phyloP scores from a whole-genome alignment of 2,113 vertebrate genomes.

The Colaptes auratus region DNA sequence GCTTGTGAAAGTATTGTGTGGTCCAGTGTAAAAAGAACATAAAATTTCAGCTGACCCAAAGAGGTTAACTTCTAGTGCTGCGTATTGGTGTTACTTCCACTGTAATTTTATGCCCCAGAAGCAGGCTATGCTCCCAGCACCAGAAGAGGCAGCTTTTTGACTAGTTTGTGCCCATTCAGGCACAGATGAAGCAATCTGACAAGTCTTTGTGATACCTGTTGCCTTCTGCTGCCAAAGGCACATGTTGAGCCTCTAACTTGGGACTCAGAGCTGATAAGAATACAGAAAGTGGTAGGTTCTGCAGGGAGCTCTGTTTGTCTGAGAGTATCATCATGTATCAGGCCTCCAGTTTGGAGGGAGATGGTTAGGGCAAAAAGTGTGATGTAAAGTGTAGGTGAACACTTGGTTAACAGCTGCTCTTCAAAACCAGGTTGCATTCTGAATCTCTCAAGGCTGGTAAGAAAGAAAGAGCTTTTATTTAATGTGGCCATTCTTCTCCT shows the following conservation, averaged over 20 bases:
- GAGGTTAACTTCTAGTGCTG: background rate
- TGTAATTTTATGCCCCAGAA: background rate
- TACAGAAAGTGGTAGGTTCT: background rate
- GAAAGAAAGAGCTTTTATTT: no score
- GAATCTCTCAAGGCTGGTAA: background rate
- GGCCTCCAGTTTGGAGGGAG: slow-evolving; percentile 16
- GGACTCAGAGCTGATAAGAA: background rate
- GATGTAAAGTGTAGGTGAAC: background rate
- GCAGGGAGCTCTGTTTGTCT: background rate
- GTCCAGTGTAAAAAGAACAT: background rate
- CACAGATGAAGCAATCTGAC: background rate
- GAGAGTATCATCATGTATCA: background rate
- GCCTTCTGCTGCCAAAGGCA: background rate
- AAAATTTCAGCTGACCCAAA: background rate
- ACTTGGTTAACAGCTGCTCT: background rate
- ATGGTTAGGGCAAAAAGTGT: background rate
- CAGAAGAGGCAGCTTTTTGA: background rate
- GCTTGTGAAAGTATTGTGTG: no score
- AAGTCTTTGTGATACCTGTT: background rate
- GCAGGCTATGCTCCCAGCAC: background rate
- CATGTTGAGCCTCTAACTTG: background rate
- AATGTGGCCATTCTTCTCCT: fast-evolving
- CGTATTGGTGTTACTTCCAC: background rate
- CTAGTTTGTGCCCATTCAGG: background rate
- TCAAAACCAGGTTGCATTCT: background rate